Base-by-base conservation (phyloP, 2,797 vertebrate species). In the Amphiprion clarkii region DNA sequence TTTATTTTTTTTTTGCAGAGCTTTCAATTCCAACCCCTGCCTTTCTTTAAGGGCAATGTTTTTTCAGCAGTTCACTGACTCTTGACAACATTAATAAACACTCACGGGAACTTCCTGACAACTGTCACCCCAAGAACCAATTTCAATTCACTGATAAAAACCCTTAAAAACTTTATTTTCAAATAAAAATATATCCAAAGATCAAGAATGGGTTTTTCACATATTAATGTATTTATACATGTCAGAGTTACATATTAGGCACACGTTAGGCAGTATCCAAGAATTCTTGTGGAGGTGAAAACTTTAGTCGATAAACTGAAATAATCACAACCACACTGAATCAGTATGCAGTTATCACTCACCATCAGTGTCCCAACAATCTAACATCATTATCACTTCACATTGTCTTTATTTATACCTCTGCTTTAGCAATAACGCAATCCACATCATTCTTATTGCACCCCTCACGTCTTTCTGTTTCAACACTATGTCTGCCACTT, bases 331-430 rank as follows among this genome's bases (percentile, higher is more conserved):
- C 40, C 57, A 31, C 3, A n/a, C 57, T 53, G 21, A 70, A 81
- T 75, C 75, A 76, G 61, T 52, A 31, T 63, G 7, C 48, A 53
- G 19, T 19, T 51, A 10, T 21, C 53, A 60, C 67, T 63, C 63
- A 17, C 17, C 17, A 51, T 14, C 48, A 63, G n/a, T 23, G 14
- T 75, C 52, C 6, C 46, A 63, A 29, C 74, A 56, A 40, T 33
- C 3, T 54, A 33, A 29, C 71, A 59, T 63, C 40, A 62, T 44
- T n/a, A 40, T 71, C 67, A 76, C 68, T 67, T 75, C 55, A 44
- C 16, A 19, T 72, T 59, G 56, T n/a, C 62, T 82, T 62, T 49
- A 64, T 72, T 78, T 33, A 36, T 52, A 76, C 70, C 53, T 54
- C 23, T 31, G 49, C 10, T 63, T 76, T 39, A 54, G 54, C 59